These are phyloP conservation scores for Noctuana brunneofusca DNA, from an alignment of 2,888 invertebrate species.

Conservation along the genomic window DNA sequence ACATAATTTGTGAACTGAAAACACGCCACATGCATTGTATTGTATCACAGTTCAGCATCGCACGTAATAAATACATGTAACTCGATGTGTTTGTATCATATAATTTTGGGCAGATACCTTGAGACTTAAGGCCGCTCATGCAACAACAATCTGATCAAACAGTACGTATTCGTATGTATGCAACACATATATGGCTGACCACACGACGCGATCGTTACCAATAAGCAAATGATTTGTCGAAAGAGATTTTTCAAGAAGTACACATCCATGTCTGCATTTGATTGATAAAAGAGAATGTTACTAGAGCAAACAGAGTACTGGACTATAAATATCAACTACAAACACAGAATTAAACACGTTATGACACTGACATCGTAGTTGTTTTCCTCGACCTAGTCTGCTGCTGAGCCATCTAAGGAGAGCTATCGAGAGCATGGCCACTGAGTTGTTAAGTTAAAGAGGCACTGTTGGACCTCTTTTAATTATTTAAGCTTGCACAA, in stretches of 20 bases:
- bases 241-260: conserved; percentile 33
- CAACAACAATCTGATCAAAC: conserved; percentile 61
- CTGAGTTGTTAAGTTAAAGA: conserved; percentile 75
- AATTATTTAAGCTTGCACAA: conserved; percentile 29
- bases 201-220: conserved; percentile 57
- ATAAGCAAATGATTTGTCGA: conserved; percentile 37
- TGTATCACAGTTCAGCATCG: conserved; percentile 6
- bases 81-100: conserved; percentile 44
- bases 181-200: conserved; percentile 64
- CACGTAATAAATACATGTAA: conserved; percentile 30
- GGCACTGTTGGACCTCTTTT: conserved; percentile 62
- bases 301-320: conserved; percentile 53
- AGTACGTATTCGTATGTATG: conserved; percentile 50
- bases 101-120: conserved; percentile 52
- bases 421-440: conserved; percentile 81
- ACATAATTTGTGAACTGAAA: conserved; percentile 22
- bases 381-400: conserved; percentile 82
- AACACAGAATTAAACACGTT: conserved; percentile 55
- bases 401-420: conserved; percentile 80
- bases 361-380: conserved; percentile 78
- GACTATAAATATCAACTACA: conserved; percentile 44
- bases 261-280: conserved; percentile 44
- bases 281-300: conserved; percentile 19
- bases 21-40: conserved; percentile 20
- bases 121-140: conserved; percentile 57